Conservation (phyloP, 2,797 vertebrate genomes). For the Sebastes vulpes region DNA sequence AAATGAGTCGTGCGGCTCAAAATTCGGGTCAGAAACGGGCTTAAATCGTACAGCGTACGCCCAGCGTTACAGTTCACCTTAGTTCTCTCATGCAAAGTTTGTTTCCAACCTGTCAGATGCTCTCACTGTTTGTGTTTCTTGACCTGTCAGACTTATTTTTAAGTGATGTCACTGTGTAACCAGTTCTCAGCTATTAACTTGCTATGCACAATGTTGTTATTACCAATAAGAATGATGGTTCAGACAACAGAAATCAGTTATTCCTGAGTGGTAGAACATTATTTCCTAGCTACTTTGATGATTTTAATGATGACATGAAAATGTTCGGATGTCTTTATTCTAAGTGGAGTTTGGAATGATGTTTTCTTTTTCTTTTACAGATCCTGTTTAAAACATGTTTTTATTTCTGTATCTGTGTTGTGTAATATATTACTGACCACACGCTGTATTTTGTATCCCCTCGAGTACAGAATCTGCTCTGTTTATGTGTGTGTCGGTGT, state of each 20-base stretch:
- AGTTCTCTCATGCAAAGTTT: no score
- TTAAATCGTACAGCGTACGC: no score
- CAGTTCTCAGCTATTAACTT: not conserved
- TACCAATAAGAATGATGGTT: not conserved
- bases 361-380: not conserved
- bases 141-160: no score
- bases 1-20: no score
- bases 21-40: rapidly evolving
- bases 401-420: constrained; percentile 10
- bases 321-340: no score
- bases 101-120: no score
- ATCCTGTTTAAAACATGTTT: not conserved
- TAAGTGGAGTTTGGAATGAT: not conserved
- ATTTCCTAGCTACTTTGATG: not conserved
- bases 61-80: no score
- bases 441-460: constrained; percentile 14
- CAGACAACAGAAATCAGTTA: not conserved
- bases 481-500: constrained; percentile 14
- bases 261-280: not conserved
- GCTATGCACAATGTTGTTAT: not conserved
- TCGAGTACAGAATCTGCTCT: constrained; percentile 7
- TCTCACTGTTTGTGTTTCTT: no score
- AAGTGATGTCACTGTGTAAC: no score
- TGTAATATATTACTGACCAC: not conserved
- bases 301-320: not conserved